These are phyloP conservation scores for Phaethornis superciliosus DNA, from an alignment of 2,113 vertebrate genomes.

Conservation along the genomic window DNA sequence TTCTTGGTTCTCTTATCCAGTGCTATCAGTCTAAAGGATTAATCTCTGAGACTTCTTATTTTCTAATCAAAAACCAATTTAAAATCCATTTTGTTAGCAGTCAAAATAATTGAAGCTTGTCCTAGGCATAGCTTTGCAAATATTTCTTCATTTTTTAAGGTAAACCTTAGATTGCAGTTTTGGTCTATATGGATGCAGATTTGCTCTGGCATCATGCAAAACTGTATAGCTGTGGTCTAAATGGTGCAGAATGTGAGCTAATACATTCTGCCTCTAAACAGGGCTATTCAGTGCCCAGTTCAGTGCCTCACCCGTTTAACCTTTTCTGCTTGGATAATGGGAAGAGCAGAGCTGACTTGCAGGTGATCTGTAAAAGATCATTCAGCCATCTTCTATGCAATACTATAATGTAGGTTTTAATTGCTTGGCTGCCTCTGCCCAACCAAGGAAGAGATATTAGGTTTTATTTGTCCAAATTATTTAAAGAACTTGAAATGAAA, in stretches of 20 bases:
- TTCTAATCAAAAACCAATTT: not conserved
- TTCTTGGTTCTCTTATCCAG: not conserved
- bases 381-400: not conserved
- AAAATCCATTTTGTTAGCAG: not conserved
- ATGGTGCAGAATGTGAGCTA: not conserved
- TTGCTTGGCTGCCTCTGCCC: not conserved
- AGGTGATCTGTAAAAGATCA: not conserved
- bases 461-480: not conserved
- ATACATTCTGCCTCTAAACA: not conserved
- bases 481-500: not conserved
- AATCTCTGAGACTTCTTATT: not conserved
- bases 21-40: not conserved
- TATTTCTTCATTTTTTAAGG: not conserved
- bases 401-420: not conserved
- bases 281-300: not conserved
- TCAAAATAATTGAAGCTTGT: not conserved
- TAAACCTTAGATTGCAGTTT: not conserved
- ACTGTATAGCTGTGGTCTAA: not conserved
- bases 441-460: not conserved
- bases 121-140: not conserved
- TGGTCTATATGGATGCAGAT: not conserved
- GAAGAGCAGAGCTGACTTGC: not conserved
- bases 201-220: not conserved
- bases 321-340: not conserved
- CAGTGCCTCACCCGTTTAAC: not conserved